Base-by-base conservation (phyloP, 2,888 invertebrate genomes). In the Encarsia formosa region DNA sequence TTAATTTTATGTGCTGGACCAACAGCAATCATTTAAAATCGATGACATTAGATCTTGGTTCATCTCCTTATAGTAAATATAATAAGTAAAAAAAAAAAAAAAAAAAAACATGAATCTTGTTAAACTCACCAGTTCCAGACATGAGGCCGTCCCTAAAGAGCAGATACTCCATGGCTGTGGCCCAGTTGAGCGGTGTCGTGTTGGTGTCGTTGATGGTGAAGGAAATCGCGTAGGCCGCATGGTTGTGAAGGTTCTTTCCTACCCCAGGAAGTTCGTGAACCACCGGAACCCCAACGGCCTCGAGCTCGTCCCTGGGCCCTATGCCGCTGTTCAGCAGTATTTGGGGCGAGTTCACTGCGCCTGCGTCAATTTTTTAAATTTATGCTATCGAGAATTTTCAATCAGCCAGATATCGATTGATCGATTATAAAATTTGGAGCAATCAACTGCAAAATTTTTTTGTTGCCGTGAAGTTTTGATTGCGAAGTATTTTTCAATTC, bases 311-410 rank as follows among this genome's bases (percentile, higher is more conserved):
- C 2, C 80, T 80, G 24, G 88, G 88, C 0, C 93, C 93, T 11
- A 96, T 80, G 9, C 97, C 97, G 60, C 94, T 94, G 35, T 94
- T 80, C 65, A 96, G 80, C 13, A 98, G 81, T 40, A 98, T 77
- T 70, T 98, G 97, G 0, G 97, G 96, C 0, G 95, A 90, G 61
- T 92, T 96, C 1, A 98, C 89, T 11, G 97, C 89, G 1, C 97
- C 92, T 8, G 81, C 3, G 19, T n/a, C n/a, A n/a, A n/a, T n/a
- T n/a, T n/a, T n/a, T n/a, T n/a, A n/a, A n/a, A n/a, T n/a, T n/a
- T n/a, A n/a, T n/a, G n/a, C n/a, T n/a, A n/a, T n/a, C n/a, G n/a
- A n/a, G n/a, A n/a, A n/a, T n/a, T n/a, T n/a, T n/a, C n/a, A n/a
- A n/a, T n/a, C n/a, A n/a, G n/a, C n/a, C n/a, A n/a, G n/a, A n/a